Conservation (phyloP, 2,113 vertebrate species). For the Lamprologus ornatipinnis region DNA sequence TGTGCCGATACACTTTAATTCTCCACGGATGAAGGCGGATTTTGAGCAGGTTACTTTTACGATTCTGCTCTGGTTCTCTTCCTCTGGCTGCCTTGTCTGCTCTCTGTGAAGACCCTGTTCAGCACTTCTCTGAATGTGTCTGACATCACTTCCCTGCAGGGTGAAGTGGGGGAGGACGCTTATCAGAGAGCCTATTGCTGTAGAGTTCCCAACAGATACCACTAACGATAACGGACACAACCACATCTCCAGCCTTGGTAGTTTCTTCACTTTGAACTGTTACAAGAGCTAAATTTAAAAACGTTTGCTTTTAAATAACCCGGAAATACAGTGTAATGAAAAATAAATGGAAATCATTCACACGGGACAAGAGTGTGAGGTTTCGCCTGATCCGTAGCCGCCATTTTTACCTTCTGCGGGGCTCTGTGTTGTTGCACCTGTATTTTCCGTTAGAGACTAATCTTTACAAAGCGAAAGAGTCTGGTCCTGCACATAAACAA, state of each 20-base stretch:
- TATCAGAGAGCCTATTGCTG: not conserved
- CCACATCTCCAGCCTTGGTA: not conserved
- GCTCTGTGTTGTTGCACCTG: not conserved
- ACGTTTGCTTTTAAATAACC: not conserved
- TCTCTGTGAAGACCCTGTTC: not conserved
- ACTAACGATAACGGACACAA: not conserved
- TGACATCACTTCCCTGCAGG: slow-evolving; percentile 35
- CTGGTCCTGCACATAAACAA: slow-evolving; percentile 32
- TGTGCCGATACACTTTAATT: not conserved
- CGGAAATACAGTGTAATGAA: not conserved
- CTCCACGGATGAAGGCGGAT: slow-evolving; percentile 85
- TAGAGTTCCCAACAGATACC: not conserved
- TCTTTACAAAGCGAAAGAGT: not conserved
- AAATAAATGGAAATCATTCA: not conserved
- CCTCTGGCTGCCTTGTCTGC: not conserved
- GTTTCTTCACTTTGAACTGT: not conserved
- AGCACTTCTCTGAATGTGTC: not conserved
- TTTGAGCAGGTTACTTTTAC: not conserved
- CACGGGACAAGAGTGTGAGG: not conserved
- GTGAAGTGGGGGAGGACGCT: not conserved
- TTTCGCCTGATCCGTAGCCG: not conserved
- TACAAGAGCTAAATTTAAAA: not conserved
- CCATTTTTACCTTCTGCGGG: not conserved
- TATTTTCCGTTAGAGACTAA: not conserved
- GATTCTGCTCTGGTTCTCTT: rapidly evolving